Evolutionary conservation across 2,797 vertebrate genomes (phyloP), one percentile per base, ranked within the genome.

Genomic region (Hoplostethus atlanticus): DNA sequence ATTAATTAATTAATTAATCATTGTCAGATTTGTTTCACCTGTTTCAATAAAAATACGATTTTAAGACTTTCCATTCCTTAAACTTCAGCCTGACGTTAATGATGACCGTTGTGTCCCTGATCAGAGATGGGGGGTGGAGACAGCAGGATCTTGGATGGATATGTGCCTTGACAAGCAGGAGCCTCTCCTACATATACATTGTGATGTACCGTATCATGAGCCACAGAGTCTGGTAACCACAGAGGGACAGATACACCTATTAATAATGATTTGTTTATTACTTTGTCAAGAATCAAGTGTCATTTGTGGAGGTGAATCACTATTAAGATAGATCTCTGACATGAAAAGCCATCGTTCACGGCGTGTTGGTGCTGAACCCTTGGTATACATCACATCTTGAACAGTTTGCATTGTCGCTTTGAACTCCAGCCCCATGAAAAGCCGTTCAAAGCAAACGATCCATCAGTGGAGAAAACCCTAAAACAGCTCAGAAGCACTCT

Each of bases 391-490:
- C 10, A 16, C 16, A 60, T 57, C 58, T 17, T 16, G 6, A 58
- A 28, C 40, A 56, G 28, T 34, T 0, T 2, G n/a, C 64, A 13
- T 58, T 53, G 2, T 52, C 52, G 31, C 28, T 81, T 74, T 67
- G 15, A 73, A 62, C 67, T 68, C 36, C 31, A 66, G 50, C 36
- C 7, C 60, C 44, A 59, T 70, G 55, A 71, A 76, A 81, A 79
- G 77, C 76, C 31, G 64, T 73, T 62, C 68, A 69, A 31, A 73
- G 38, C 55, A 62, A 68, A 65, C 64, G 21, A 78, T 81, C 73
- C 67, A 77, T 87, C 79, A 73, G 60, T 16, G 47, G 31, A 40
- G 55, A 53, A 71, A 80, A 81, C 68, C 38, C 75, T 71, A 21
- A 70, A 75, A 67, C 51, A 31, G 30, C 71, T 79, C 10, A 60